A percentile compares a stretch with the other conserved stretches of the same genome.
Evolutionary conservation across 2,888 invertebrate genomes (phyloP).

Genomic region (Sinotaia quadrata): DNA sequence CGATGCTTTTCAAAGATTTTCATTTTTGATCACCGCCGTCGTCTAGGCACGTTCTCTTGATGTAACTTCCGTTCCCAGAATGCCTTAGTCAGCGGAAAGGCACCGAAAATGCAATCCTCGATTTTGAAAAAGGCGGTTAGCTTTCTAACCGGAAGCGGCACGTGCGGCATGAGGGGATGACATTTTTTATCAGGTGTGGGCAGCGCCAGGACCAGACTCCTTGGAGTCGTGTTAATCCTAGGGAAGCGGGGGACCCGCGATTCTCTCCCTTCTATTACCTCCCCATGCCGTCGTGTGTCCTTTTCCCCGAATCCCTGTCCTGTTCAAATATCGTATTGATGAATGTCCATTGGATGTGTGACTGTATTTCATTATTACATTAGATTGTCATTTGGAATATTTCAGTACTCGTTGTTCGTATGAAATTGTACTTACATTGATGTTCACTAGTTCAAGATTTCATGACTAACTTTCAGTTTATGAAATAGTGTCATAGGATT

Average conservation of each 20-base stretch:
- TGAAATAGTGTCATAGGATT: no score
- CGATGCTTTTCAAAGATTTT: neutral
- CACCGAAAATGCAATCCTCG: neutral
- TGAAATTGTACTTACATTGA: no score
- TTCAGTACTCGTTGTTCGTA: no score
- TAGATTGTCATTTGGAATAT: no score
- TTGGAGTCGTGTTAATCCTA: constrained; percentile 11
- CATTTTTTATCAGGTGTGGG: neutral
- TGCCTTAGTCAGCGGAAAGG: neutral
- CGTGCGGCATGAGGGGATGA: constrained; percentile 9
- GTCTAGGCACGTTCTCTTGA: neutral
- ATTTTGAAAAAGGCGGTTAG: neutral
- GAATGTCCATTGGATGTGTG: no score
- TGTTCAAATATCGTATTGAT: neutral
- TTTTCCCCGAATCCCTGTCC: neutral
- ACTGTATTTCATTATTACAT: no score
- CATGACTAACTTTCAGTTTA: neutral
- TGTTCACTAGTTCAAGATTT: neutral
- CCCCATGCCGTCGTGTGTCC: neutral
- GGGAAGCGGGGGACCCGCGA: neutral
- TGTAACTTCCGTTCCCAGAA: neutral
- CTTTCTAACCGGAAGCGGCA: constrained; percentile 16
- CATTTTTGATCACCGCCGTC: neutral
- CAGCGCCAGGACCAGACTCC: neutral
- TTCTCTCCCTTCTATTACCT: neutral